These are phyloP conservation scores for Cistogaster globosa DNA, from an alignment of 2,888 invertebrate species.

Conservation along the genomic window DNA sequence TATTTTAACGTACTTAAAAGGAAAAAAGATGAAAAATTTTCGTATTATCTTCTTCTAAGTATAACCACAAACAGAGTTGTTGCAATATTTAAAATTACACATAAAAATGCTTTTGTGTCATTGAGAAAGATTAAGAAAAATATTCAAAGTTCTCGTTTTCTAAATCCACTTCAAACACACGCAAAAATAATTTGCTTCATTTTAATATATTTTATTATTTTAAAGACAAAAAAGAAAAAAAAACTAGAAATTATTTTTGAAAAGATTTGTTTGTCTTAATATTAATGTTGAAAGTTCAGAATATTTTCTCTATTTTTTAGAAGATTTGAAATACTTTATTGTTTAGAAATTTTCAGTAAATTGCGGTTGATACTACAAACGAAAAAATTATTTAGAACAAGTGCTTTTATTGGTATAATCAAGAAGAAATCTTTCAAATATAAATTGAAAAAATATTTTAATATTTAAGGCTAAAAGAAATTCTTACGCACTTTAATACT, in stretches of 20 bases:
- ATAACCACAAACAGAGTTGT: constrained; percentile 45
- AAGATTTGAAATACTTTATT: constrained; percentile 42
- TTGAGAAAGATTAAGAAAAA: constrained; percentile 9
- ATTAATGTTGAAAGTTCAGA: constrained; percentile 20
- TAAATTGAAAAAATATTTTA: no score
- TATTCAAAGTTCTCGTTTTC: constrained; percentile 52
- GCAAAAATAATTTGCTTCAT: constrained; percentile 48
- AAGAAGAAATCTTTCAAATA: no score
- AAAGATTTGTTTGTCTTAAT: constrained; percentile 5
- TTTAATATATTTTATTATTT: background rate
- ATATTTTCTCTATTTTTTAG: constrained; percentile 5
- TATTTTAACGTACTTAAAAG: constrained; percentile 30
- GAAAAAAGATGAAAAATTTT: background rate
- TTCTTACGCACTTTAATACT: no score
- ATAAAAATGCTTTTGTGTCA: constrained; percentile 7
- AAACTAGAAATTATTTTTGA: background rate
- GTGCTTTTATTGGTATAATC: no score
- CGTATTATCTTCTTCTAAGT: constrained; percentile 50
- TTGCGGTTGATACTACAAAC: no score
- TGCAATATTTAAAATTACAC: constrained; percentile 17
- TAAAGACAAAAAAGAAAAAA: no score
- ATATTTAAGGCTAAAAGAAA: no score
- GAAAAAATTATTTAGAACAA: no score
- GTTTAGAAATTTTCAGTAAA: no score
- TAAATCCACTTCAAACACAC: constrained; percentile 45